These are phyloP conservation scores for Zaprionus africanus DNA, from an alignment of 1,140 invertebrate genomes.

Conservation along the genomic window DNA sequence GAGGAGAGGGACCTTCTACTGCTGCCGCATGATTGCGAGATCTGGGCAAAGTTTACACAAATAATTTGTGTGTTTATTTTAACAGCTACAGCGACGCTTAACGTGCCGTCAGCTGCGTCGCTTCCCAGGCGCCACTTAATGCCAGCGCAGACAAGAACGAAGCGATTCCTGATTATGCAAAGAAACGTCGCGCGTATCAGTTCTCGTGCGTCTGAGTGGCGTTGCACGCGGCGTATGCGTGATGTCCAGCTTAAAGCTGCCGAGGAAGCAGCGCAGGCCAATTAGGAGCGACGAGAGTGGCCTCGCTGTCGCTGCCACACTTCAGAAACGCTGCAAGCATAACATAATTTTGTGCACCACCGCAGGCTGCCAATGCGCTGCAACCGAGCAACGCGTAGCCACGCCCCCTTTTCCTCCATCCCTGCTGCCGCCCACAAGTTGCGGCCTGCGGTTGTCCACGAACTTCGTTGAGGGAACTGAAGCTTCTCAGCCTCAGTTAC, in stretches of 20 bases:
- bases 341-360: conserved; percentile 68
- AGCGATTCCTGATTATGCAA: conserved; percentile 69
- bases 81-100: conserved; percentile 63
- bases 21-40: conserved; percentile 35
- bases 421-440: conserved; percentile 36
- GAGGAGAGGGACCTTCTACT: too few species aligned
- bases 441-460: conserved; percentile 46
- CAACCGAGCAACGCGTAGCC: conserved; percentile 25
- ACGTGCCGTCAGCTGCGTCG: conserved; percentile 53
- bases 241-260: conserved; percentile 61
- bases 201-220: neutral
- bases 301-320: conserved; percentile 7
- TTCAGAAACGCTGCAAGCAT: neutral
- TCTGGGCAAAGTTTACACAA: conserved; percentile 76
- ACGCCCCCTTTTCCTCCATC: conserved; percentile 1
- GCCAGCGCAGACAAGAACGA: conserved; percentile 9
- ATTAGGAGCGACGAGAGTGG: conserved; percentile 51
- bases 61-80: conserved; percentile 83
- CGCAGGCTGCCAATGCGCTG: conserved; percentile 53
- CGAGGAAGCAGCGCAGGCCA: conserved; percentile 45
- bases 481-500: conserved; percentile 21
- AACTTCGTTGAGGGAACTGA: neutral
- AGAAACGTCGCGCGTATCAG: conserved; percentile 66
- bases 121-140: conserved; percentile 76
- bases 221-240: conserved; percentile 60